Evolutionary conservation across 2,888 invertebrate genomes (phyloP).

Genomic region (Laothoe populi): DNA sequence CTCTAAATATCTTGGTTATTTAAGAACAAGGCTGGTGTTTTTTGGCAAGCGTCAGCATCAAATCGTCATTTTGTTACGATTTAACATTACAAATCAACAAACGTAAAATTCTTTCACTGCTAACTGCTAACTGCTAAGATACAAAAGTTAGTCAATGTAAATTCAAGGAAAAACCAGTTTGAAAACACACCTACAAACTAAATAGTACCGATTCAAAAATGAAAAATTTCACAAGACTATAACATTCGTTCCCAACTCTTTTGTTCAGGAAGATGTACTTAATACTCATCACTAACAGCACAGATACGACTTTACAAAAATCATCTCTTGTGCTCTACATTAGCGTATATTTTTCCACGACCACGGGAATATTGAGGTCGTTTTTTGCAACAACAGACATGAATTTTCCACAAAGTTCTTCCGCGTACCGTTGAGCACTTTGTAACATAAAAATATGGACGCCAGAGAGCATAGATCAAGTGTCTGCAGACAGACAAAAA

Average conservation of each 20-base stretch:
- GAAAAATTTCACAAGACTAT: constrained; percentile 2
- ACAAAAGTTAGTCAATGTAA: too few relatives aligned
- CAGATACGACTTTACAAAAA: constrained; percentile 33
- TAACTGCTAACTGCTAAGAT: too few relatives aligned
- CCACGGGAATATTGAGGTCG: background rate
- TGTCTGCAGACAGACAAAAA: constrained; percentile 52
- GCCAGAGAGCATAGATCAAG: constrained; percentile 78
- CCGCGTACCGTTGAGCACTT: constrained; percentile 82
- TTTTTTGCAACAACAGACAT: constrained; percentile 46
- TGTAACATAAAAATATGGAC: constrained; percentile 83
- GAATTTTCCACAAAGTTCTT: constrained; percentile 81
- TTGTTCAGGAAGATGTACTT: constrained; percentile 58
- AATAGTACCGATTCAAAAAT: background rate
- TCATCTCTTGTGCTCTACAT: constrained; percentile 31
- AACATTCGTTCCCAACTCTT: constrained; percentile 62
- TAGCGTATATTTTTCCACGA: background rate
- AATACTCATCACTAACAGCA: constrained; percentile 42
- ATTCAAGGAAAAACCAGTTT: too few relatives aligned
- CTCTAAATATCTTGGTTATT: too few relatives aligned
- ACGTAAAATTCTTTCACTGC: too few relatives aligned
- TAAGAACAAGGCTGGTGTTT: too few relatives aligned
- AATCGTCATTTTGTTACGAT: too few relatives aligned
- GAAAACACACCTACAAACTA: too few relatives aligned
- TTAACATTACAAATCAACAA: too few relatives aligned
- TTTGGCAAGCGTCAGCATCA: too few relatives aligned